Conservation (phyloP, 2,888 invertebrate genomes). For the Polyommatus iphigenia region DNA sequence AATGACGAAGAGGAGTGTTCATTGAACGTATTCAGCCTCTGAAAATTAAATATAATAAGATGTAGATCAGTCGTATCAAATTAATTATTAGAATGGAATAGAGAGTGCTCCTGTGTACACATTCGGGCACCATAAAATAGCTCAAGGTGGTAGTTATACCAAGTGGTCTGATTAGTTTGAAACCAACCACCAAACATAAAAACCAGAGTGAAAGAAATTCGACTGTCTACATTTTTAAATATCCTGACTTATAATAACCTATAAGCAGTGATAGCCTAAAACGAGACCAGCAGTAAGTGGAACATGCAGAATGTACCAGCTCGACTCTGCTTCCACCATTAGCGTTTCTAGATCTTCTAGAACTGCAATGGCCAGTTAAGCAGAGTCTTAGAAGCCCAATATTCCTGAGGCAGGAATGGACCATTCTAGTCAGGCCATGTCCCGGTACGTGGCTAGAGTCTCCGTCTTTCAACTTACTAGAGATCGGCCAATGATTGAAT, state of each 20-base stretch:
- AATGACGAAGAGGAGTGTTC: conserved; percentile 7
- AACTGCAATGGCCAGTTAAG: too few species aligned
- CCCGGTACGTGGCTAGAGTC: too few species aligned
- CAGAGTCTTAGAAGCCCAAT: too few species aligned
- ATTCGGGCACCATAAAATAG: neutral
- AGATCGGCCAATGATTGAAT: too few species aligned
- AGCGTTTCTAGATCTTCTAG: too few species aligned
- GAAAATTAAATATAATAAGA: conserved; percentile 11
- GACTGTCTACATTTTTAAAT: neutral
- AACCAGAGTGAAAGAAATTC: neutral
- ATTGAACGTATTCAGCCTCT: conserved; percentile 20
- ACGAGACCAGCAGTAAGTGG: neutral
- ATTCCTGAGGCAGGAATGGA: neutral
- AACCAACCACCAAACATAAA: too few species aligned
- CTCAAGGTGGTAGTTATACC: neutral
- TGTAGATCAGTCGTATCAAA: neutral
- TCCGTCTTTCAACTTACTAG: neutral
- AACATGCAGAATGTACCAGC: neutral
- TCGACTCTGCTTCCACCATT: neutral
- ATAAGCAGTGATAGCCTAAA: neutral
- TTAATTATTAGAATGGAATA: neutral
- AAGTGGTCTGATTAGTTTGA: too few species aligned
- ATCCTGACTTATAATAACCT: neutral
- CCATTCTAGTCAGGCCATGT: neutral
- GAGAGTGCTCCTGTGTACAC: neutral